Evolutionary conservation across 2,797 vertebrate species (phyloP).

Genomic region (Melanotaenia parkinsoni): DNA sequence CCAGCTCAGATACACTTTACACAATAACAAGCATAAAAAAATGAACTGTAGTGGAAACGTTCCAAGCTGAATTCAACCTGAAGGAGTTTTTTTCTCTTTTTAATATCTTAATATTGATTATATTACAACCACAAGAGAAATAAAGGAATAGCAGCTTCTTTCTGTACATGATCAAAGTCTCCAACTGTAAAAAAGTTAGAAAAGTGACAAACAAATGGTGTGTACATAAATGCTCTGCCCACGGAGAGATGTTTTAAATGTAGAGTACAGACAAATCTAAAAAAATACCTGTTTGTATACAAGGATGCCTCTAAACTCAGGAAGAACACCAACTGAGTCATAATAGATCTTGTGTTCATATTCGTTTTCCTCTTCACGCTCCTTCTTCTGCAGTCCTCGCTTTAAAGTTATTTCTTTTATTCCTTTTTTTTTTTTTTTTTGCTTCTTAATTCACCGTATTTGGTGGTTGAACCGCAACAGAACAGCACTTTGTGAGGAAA

Average conservation of each 20-base stretch:
- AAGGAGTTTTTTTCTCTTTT: constrained; percentile 81
- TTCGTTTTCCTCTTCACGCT: constrained; percentile 31
- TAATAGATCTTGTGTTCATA: constrained; percentile 36
- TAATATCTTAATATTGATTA: constrained; percentile 87
- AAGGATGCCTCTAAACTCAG: constrained; percentile 32
- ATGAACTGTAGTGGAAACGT: constrained; percentile 84
- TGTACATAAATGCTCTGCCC: constrained; percentile 90
- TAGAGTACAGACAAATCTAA: constrained; percentile 77
- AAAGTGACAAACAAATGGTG: constrained; percentile 94
- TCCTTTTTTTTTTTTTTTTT: constrained; percentile 34
- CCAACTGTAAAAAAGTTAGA: constrained; percentile 97
- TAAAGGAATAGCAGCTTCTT: constrained; percentile 97
- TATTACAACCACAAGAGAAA: constrained; percentile 97
- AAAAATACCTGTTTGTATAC: constrained; percentile 72
- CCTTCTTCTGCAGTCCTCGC: constrained; percentile 46
- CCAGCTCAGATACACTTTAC: constrained; percentile 73
- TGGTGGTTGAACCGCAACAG: constrained; percentile 55
- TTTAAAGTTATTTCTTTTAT: constrained; percentile 2
- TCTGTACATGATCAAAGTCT: constrained; percentile 97
- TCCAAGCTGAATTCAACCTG: constrained; percentile 87
- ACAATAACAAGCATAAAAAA: constrained; percentile 84
- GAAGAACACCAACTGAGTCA: constrained; percentile 2
- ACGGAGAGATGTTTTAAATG: constrained; percentile 70
- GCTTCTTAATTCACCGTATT: constrained; percentile 39
- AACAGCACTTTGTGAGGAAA: constrained; percentile 67